Percentiles rank a stretch among this genome's conserved stretches.
Conservation (phyloP, 1,140 invertebrate species). For the Zaprionus ornatus region DNA sequence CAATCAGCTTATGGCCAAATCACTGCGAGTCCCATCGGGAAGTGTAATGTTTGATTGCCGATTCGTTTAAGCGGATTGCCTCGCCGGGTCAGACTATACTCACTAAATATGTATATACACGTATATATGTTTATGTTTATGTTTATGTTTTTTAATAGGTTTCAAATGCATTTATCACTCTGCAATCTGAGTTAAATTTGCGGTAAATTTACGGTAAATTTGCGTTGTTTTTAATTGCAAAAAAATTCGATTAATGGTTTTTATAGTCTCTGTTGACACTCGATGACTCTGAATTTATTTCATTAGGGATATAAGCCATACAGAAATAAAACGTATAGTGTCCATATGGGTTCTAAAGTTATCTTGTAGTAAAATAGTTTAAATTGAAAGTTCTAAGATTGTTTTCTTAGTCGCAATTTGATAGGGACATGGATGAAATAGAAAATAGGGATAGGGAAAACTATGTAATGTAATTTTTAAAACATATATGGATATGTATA, state of each 20-base stretch:
- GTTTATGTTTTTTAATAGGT: neutral
- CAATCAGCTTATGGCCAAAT: conserved; percentile 6
- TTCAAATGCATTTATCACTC: neutral
- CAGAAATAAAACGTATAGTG: neutral
- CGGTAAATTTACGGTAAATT: neutral
- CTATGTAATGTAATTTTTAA: no score
- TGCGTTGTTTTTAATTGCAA: neutral
- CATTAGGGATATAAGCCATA: neutral
- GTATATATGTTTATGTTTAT: neutral
- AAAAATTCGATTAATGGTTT: neutral
- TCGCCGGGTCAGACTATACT: no score
- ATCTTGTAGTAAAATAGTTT: neutral
- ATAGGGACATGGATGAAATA: no score
- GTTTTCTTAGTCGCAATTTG: neutral
- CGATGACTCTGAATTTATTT: neutral
- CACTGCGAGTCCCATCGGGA: conserved; percentile 19
- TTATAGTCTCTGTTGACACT: neutral
- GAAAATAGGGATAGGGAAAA: no score
- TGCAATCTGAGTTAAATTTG: neutral
- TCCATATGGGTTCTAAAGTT: no score
- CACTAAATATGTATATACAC: neutral
- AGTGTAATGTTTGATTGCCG: conserved; percentile 14
- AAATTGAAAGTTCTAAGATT: neutral
- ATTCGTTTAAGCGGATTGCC: conserved; percentile 14
- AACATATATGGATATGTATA: no score